phyloP scores from a whole-genome alignment of 2,113 vertebrate genomes.

The Clarias batrachus region DNA sequence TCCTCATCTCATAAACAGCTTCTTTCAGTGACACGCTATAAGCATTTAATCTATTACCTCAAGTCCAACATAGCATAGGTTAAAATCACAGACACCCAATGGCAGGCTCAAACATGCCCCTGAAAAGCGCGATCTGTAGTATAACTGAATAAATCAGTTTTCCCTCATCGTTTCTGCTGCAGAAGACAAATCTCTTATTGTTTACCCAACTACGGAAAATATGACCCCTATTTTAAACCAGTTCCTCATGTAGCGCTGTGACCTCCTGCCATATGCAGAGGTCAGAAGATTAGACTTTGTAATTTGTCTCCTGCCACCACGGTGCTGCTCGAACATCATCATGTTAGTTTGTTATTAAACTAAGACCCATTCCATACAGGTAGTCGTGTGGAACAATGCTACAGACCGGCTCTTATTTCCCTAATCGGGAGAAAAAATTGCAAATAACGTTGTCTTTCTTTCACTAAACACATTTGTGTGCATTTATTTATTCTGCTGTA shows the following conservation, averaged over 20 bases:
- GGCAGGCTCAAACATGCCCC: background rate
- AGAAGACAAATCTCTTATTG: background rate
- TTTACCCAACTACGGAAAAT: background rate
- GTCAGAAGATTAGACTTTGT: slow-evolving; percentile 37
- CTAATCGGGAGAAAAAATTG: background rate
- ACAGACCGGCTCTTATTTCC: background rate
- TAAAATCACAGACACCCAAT: background rate
- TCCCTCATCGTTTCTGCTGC: background rate
- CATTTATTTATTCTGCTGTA: background rate
- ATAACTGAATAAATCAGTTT: background rate
- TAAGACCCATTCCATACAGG: background rate
- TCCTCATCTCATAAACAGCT: background rate
- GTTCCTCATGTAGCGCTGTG: background rate
- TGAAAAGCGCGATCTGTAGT: background rate
- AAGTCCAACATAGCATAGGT: background rate
- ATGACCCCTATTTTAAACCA: background rate
- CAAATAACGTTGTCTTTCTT: background rate
- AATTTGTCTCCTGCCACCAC: slow-evolving; percentile 3
- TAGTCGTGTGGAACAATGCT: slow-evolving; percentile 13
- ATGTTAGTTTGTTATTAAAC: slow-evolving; percentile 36
- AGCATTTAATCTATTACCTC: background rate
- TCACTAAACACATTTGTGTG: background rate
- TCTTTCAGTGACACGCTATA: background rate
- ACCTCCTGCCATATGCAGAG: slow-evolving; percentile 19
- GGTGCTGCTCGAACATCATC: background rate